These are phyloP conservation scores for Anthoscopus minutus DNA, from an alignment of 2,113 vertebrate genomes.

Conservation along the genomic window DNA sequence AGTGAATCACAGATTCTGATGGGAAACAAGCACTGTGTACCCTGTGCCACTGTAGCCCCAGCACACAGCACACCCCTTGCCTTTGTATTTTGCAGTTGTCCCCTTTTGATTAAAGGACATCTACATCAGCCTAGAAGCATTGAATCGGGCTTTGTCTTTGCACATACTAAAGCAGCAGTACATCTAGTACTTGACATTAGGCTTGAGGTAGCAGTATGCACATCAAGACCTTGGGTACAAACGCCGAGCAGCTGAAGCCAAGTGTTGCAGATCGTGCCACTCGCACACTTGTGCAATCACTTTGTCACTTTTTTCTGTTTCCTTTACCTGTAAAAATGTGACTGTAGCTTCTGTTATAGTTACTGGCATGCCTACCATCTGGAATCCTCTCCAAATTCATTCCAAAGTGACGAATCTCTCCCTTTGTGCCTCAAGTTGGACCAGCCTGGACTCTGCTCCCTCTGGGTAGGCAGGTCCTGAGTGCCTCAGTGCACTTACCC, in stretches of 20 bases:
- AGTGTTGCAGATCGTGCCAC: neutral
- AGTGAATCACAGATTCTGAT: neutral
- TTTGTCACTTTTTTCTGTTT: neutral
- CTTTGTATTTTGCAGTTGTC: neutral
- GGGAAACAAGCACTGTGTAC: neutral
- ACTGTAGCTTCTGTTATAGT: neutral
- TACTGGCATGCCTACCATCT: neutral
- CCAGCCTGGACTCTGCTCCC: neutral
- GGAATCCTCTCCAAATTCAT: neutral
- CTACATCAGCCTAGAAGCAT: neutral
- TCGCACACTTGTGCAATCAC: neutral
- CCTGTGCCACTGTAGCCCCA: neutral
- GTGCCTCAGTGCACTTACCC: neutral
- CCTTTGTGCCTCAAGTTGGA: accelerated
- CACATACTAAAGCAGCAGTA: neutral
- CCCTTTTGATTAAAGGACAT: neutral
- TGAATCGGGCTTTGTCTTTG: neutral
- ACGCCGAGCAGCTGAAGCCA: neutral
- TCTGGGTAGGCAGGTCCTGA: neutral
- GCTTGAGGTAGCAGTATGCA: neutral
- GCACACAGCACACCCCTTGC: too few relatives aligned
- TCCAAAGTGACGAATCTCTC: accelerated
- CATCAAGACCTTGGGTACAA: neutral
- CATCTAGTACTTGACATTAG: neutral
- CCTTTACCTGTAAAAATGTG: neutral